Conservation (phyloP, 2,888 invertebrate species). For the Eupithecia subfuscata region DNA sequence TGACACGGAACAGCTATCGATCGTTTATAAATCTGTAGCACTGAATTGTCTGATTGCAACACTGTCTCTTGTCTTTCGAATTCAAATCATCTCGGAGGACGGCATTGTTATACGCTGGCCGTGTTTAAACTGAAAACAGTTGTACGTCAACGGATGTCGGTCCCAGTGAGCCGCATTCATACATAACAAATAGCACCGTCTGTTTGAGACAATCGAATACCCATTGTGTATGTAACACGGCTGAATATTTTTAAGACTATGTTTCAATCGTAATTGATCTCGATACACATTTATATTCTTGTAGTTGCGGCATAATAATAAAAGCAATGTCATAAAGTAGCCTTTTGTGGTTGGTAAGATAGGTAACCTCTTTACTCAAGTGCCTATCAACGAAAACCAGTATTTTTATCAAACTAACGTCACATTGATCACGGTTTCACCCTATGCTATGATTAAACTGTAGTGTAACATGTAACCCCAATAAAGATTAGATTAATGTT, state of each 20-base stretch:
- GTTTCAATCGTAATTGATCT: slow-evolving; percentile 45
- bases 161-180: slow-evolving; percentile 65
- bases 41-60: slow-evolving; percentile 49
- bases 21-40: slow-evolving; percentile 29
- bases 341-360: neutral
- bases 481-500: slow-evolving; percentile 36
- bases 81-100: slow-evolving; percentile 61
- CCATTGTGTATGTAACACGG: slow-evolving; percentile 63
- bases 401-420: slow-evolving; percentile 9
- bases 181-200: slow-evolving; percentile 70
- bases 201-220: slow-evolving; percentile 65
- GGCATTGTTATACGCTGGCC: slow-evolving; percentile 67
- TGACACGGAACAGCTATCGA: slow-evolving; percentile 36
- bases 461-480: slow-evolving; percentile 18
- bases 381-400: slow-evolving; percentile 5
- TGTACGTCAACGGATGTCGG: slow-evolving; percentile 74
- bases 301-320: slow-evolving; percentile 37
- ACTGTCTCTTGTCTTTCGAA: slow-evolving; percentile 64
- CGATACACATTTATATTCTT: slow-evolving; percentile 37
- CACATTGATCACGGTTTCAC: slow-evolving; percentile 40
- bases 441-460: slow-evolving; percentile 45
- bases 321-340: neutral
- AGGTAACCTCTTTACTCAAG: neutral
- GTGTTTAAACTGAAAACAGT: slow-evolving; percentile 74
- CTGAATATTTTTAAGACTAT: slow-evolving; percentile 59